A percentile compares a stretch with the other conserved stretches of the same genome.
phyloP scores from a whole-genome alignment of 2,797 vertebrate genomes.

The Sebastes hubbsi region DNA sequence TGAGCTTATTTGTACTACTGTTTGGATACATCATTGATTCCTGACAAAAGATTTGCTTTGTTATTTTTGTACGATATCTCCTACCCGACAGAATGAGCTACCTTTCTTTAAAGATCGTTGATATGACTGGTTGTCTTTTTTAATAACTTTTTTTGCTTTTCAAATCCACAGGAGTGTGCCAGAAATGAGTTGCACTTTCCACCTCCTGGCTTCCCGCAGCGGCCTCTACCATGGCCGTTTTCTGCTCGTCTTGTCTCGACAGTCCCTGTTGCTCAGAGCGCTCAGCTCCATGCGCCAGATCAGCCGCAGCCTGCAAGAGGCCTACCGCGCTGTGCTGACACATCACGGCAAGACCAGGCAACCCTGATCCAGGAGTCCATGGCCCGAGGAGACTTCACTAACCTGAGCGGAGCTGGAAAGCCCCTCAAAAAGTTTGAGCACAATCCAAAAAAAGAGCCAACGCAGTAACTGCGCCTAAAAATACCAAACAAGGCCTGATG shows the following conservation, averaged over 20 bases:
- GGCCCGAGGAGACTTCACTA: slow-evolving; percentile 94
- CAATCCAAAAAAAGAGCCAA: slow-evolving; percentile 80
- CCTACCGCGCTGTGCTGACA: slow-evolving; percentile 86
- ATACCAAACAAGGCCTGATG: slow-evolving; percentile 60
- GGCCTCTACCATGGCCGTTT: slow-evolving; percentile 29
- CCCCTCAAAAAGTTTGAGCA: slow-evolving; percentile 91
- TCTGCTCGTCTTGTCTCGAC: slow-evolving; percentile 35
- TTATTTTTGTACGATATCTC: background rate
- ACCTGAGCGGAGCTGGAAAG: slow-evolving; percentile 92
- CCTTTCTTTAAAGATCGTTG: background rate
- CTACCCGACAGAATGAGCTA: background rate
- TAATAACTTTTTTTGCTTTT: background rate
- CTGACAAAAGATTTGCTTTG: background rate
- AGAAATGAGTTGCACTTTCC: slow-evolving; percentile 69
- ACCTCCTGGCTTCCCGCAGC: slow-evolving; percentile 45
- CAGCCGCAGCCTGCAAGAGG: slow-evolving; percentile 77
- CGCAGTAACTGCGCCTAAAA: background rate
- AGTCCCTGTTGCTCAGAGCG: slow-evolving; percentile 22
- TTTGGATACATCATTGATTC: background rate
- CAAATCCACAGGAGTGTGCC: slow-evolving; percentile 8
- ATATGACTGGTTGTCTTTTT: background rate
- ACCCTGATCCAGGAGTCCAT: slow-evolving; percentile 95
- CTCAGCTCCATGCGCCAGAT: slow-evolving; percentile 53
- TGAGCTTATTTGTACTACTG: background rate
- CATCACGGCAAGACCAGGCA: slow-evolving; percentile 72